A percentile compares a stretch with the other conserved stretches of the same genome.
Evolutionary conservation across 2,888 invertebrate genomes (phyloP).

Genomic region (Pachymerium ferrugineum): DNA sequence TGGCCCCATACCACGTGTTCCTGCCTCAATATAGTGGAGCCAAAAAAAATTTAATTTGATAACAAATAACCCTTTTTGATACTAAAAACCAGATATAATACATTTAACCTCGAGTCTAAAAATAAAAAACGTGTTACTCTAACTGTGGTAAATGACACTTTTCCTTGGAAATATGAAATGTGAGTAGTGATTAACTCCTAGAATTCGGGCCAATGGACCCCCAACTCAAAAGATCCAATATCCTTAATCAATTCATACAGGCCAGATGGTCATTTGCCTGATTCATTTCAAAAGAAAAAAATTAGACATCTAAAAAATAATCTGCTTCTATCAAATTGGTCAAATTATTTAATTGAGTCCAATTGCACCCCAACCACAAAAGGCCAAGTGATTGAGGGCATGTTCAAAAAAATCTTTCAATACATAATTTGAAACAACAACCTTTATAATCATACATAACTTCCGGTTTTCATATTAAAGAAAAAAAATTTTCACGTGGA

Average conservation of each 20-base stretch:
- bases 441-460: not conserved
- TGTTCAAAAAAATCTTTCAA: not conserved
- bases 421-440: not conserved
- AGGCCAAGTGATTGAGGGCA: not conserved
- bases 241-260: not conserved
- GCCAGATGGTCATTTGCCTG: not conserved
- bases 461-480: too few species aligned
- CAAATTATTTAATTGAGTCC: not conserved
- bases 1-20: too few species aligned
- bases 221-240: not conserved
- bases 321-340: not conserved
- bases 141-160: not conserved
- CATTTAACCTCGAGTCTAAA: too few species aligned
- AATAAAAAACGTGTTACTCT: not conserved
- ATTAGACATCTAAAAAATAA: not conserved
- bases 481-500: too few species aligned
- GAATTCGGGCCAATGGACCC: slow-evolving; percentile 4
- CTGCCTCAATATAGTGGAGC: not conserved
- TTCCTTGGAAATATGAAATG: not conserved
- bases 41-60: not conserved
- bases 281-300: not conserved
- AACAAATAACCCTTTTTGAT: not conserved
- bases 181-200: not conserved
- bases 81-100: too few species aligned
- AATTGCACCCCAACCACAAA: not conserved